A percentile compares a stretch with the other conserved stretches of the same genome.
Conservation (phyloP, 2,113 vertebrate genomes). For the Perca flavescens region DNA sequence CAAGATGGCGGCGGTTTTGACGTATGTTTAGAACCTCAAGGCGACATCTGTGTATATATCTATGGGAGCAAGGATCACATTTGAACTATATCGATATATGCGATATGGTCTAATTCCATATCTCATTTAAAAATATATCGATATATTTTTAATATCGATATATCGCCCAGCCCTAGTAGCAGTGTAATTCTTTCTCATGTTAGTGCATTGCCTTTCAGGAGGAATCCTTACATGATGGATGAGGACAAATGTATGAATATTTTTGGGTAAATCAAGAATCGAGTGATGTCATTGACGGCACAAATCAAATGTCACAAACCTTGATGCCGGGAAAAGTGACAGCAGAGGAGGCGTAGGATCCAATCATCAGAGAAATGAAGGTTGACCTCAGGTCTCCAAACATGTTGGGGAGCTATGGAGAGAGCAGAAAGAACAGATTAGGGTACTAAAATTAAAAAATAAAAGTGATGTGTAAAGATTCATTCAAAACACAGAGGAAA, state of each 20-base stretch:
- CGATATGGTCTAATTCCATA: too few species aligned
- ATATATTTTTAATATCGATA: too few species aligned
- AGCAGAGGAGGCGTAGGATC: constrained; percentile 97
- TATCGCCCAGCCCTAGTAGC: too few species aligned
- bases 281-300: too few species aligned
- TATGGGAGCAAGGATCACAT: too few species aligned
- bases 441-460: background rate
- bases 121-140: too few species aligned
- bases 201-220: background rate
- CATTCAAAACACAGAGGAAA: too few species aligned
- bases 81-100: too few species aligned
- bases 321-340: constrained; percentile 98
- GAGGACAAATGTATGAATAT: background rate
- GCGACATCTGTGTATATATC: too few species aligned
- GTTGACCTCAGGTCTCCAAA: constrained; percentile 98
- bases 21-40: too few species aligned
- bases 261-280: background rate
- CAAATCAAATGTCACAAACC: constrained; percentile 75
- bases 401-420: constrained; percentile 94
- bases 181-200: background rate
- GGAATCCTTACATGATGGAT: background rate
- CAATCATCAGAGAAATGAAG: constrained; percentile 98
- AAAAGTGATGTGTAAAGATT: too few species aligned
- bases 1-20: too few species aligned
- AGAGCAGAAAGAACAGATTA: constrained; percentile 8